Percentiles rank a stretch among this genome's conserved stretches.
phyloP scores from a whole-genome alignment of 2,797 vertebrate genomes.

The Amblyraja radiata region DNA sequence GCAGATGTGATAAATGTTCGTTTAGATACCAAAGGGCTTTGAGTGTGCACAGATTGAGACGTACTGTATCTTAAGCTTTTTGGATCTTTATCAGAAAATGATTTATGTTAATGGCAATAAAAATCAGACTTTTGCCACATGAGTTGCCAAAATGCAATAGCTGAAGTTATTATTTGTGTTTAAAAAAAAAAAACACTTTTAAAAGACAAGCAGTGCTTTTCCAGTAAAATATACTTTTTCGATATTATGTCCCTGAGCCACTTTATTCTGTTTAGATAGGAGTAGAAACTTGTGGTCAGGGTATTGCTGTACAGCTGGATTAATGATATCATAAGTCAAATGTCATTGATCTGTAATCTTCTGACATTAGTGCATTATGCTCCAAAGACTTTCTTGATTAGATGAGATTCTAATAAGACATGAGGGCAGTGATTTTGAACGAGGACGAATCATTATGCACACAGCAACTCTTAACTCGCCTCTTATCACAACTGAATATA shows the following conservation, averaged over 20 bases:
- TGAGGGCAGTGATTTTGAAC: neutral
- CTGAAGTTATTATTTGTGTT: neutral
- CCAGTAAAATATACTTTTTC: neutral
- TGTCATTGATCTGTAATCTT: neutral
- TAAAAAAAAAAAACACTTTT: neutral
- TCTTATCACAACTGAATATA: neutral
- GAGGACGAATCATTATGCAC: neutral
- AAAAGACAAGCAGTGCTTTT: neutral
- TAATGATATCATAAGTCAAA: neutral
- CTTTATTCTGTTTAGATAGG: neutral
- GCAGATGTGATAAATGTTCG: neutral
- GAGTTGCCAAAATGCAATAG: neutral
- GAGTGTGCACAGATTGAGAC: neutral
- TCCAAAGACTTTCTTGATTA: neutral
- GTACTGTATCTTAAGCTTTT: neutral
- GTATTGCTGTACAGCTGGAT: neutral
- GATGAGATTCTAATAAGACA: neutral
- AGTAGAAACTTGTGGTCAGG: neutral
- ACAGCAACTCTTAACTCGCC: neutral
- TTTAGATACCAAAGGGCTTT: neutral
- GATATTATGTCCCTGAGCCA: neutral
- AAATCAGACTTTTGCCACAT: neutral
- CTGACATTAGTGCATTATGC: neutral
- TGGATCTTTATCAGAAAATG: neutral
- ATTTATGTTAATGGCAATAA: neutral